Percentiles rank a stretch among this genome's conserved stretches.
These are phyloP conservation scores for Knipowitschia caucasica DNA, from an alignment of 2,797 vertebrate species.

Conservation along the genomic window DNA sequence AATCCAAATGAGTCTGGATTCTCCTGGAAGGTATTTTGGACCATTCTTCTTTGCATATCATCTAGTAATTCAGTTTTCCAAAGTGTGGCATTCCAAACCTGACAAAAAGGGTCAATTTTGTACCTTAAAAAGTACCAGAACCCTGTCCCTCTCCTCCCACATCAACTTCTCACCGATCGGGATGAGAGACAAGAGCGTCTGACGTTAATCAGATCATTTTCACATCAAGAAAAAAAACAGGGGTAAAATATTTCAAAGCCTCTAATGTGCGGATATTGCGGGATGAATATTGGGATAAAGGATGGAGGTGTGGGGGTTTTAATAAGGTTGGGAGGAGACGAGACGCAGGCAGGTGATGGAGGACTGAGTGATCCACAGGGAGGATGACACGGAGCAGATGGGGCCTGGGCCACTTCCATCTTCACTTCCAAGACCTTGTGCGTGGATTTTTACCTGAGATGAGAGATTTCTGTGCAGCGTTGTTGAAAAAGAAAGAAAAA, in stretches of 20 bases:
- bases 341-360: constrained; percentile 75
- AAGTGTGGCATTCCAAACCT: too few relatives aligned
- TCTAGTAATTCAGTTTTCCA: too few relatives aligned
- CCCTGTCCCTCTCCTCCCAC: constrained; percentile 14
- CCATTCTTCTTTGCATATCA: too few relatives aligned
- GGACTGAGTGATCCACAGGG: constrained; percentile 72
- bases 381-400: constrained; percentile 86
- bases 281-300: constrained; percentile 66
- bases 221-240: constrained; percentile 66
- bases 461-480: too few relatives aligned
- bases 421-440: not conserved
- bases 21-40: too few relatives aligned
- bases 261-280: constrained; percentile 69
- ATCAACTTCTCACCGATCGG: constrained; percentile 13
- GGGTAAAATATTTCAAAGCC: constrained; percentile 67
- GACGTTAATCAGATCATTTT: constrained; percentile 73
- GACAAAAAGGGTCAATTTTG: too few relatives aligned
- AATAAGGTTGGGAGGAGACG: constrained; percentile 76
- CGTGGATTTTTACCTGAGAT: not conserved
- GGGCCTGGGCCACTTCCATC: not conserved
- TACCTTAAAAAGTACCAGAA: constrained; percentile 27
- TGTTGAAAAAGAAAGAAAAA: too few relatives aligned
- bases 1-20: too few relatives aligned
- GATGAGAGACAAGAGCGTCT: constrained; percentile 22
- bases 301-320: constrained; percentile 48